These are phyloP conservation scores for Ceyx cyanopectus DNA, from an alignment of 2,113 vertebrate species.

Conservation along the genomic window DNA sequence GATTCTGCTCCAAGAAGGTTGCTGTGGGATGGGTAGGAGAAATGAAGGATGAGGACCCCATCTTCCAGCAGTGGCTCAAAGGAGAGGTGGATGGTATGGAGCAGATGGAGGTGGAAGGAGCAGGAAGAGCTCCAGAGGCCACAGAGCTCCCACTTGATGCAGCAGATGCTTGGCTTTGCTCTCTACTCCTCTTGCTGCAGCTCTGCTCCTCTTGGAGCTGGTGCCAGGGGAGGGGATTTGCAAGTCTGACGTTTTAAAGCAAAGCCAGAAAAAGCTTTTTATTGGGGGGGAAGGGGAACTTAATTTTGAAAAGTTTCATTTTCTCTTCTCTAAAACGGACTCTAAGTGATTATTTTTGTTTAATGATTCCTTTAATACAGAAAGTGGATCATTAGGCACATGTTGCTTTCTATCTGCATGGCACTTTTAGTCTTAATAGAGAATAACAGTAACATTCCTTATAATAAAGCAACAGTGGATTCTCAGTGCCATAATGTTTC, in stretches of 20 bases:
- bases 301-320: not conserved
- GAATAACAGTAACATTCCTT: not conserved
- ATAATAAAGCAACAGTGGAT: not conserved
- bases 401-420: not conserved
- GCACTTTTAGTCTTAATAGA: not conserved
- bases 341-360: not conserved
- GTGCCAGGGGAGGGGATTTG: not conserved
- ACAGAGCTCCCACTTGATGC: not conserved
- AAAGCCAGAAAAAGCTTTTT: not conserved
- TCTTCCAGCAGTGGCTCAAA: not conserved
- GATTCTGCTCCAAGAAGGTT: not conserved
- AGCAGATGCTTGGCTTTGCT: not conserved
- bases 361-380: not conserved
- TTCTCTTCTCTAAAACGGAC: not conserved
- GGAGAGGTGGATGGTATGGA: not conserved
- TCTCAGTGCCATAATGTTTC: not conserved
- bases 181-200: not conserved
- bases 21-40: not conserved
- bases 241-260: constrained; percentile 7
- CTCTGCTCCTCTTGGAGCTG: not conserved
- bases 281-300: not conserved
- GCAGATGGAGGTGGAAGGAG: not conserved
- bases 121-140: not conserved
- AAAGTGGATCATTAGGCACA: not conserved
- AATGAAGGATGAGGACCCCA: not conserved